These are phyloP conservation scores for Orthonevra nobilis DNA, from an alignment of 2,888 invertebrate genomes.

Conservation along the genomic window DNA sequence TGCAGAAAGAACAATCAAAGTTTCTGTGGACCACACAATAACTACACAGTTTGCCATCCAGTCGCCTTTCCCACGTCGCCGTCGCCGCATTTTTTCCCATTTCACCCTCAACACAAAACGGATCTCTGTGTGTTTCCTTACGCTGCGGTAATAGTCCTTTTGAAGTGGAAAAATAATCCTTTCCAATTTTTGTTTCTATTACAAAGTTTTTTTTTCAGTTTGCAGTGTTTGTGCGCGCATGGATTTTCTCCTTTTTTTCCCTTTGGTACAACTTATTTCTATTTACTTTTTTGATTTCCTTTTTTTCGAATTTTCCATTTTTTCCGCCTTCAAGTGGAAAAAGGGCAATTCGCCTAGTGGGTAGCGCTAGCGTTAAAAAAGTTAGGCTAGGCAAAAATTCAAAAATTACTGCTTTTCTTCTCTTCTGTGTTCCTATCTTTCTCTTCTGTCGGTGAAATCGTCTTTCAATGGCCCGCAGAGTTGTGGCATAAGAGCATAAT, in stretches of 20 bases:
- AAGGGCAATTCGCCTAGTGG: slow-evolving; percentile 11
- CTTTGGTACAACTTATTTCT: slow-evolving; percentile 10
- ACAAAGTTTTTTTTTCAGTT: slow-evolving; percentile 44
- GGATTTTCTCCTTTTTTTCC: slow-evolving; percentile 18
- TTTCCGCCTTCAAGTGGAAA: slow-evolving; percentile 5
- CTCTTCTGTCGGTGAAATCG: slow-evolving; percentile 14
- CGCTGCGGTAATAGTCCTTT: slow-evolving; percentile 56
- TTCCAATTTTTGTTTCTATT: slow-evolving; percentile 67
- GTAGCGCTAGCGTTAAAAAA: slow-evolving; percentile 2
- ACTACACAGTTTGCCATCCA: no score
- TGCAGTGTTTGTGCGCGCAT: slow-evolving; percentile 1
- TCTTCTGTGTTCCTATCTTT: neutral
- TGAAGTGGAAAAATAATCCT: slow-evolving; percentile 67
- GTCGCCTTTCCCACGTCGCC: neutral
- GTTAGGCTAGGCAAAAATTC: slow-evolving; percentile 48
- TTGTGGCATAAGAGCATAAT: slow-evolving; percentile 47
- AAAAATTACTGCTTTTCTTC: slow-evolving; percentile 43
- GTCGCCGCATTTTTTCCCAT: neutral
- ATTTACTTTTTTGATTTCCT: neutral
- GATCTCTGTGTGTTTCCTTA: slow-evolving; percentile 47
- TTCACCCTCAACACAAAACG: slow-evolving; percentile 8
- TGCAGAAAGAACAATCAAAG: slow-evolving; percentile 61
- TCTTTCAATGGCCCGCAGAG: slow-evolving; percentile 51
- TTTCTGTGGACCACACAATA: slow-evolving; percentile 26
- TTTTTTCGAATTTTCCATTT: slow-evolving; percentile 21